These are phyloP conservation scores for Heteropelma amictum DNA, from an alignment of 2,888 invertebrate genomes.

Conservation along the genomic window DNA sequence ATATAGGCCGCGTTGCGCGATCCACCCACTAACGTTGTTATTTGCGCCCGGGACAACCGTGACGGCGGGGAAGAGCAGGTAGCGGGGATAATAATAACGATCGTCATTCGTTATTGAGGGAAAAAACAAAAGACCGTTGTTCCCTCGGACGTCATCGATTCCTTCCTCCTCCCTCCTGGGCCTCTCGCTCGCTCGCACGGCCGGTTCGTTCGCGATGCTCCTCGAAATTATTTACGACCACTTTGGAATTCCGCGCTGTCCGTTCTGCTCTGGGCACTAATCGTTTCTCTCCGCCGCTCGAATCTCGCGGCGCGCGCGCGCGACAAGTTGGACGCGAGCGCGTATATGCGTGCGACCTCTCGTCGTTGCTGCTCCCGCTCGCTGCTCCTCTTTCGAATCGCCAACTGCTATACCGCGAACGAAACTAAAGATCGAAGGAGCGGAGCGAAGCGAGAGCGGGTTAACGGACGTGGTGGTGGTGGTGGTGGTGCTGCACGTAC, in stretches of 20 bases:
- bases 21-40: constrained; percentile 48
- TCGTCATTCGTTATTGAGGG: no score
- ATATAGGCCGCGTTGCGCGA: constrained; percentile 54
- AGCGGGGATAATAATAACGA: no score
- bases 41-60: constrained; percentile 11
- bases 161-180: background rate
- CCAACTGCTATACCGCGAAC: no score
- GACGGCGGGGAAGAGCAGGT: no score
- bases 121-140: constrained; percentile 46
- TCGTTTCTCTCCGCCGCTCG: constrained; percentile 13
- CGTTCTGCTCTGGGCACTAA: constrained; percentile 8
- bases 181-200: background rate
- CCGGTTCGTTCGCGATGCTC: background rate
- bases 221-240: constrained; percentile 12
- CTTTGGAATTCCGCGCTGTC: constrained; percentile 14
- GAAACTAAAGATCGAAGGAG: background rate
- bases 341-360: background rate
- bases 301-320: background rate
- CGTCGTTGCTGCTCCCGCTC: background rate
- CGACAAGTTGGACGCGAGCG: background rate
- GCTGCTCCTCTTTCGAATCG: background rate
- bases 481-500: no score
- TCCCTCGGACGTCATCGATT: constrained; percentile 2
- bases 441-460: background rate
- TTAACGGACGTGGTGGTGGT: constrained; percentile 20